Base-by-base conservation (phyloP, 1,140 invertebrate genomes). In the Lethocerus indicus region DNA sequence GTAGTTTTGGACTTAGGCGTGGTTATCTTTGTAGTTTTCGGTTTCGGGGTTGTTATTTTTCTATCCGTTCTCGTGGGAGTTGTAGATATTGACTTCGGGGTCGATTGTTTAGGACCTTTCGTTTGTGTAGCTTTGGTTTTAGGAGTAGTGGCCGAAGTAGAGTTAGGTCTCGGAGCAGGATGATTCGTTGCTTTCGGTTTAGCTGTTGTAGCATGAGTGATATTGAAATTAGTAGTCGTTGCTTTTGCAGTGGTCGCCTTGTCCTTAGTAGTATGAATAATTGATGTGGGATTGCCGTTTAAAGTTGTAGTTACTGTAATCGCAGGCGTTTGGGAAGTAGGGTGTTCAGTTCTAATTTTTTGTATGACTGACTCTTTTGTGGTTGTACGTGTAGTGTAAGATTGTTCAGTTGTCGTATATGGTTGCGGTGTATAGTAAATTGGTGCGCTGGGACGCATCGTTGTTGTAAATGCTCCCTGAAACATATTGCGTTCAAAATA, bases 21-120 rank as follows among this genome's bases (percentile, higher is more conserved):
- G 23, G 54, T 40, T 50, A 26, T 53, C 25, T 21, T 20, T 9
- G 43, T 48, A 36, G 51, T 45, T 36, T 42, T 51, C 41, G 54
- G 29, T 45, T 36, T 47, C 0, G 48, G 27, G 13, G 44, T 45
- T 24, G 47, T 35, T 47, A 16, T 13, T 43, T 27, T 44, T 26
- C 35, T 48, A 23, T 50, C 46, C 29, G 14, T 44, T 36, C 42
- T 47, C 21, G 54, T 40, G n/a, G 41, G 44, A 12, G 43, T 27
- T 21, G 54, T 40, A 32, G 29, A 9, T 32, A n/a, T 32, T 32
- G 29, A 9, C 29, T 9, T 9, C 29, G 29, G n/a, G 29, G 9
- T 32, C 9, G 9, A 9, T 9, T n/a, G 9, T 32, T 9, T 9
- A 9, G 29, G 9, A 32, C 9, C n/a, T 32, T 32, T 32, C 29